These are phyloP conservation scores for Phataginus tricuspis DNA, from an alignment of 2,797 vertebrate species.

Conservation along the genomic window DNA sequence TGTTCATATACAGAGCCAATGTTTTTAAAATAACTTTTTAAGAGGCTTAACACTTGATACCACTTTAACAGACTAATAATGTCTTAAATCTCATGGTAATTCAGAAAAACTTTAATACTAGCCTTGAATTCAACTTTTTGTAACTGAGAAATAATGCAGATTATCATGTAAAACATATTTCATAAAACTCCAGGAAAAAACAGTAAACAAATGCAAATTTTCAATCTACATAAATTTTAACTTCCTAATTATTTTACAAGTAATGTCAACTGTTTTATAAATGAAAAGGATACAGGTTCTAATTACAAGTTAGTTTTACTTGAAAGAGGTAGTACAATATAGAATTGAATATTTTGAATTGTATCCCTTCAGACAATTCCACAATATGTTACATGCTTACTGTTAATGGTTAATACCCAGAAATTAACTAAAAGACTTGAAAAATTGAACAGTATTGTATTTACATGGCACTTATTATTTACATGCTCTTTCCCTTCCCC, in stretches of 20 bases:
- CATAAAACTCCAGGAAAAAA: background rate
- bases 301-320: background rate
- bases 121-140: slow-evolving; percentile 29
- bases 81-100: slow-evolving; percentile 5
- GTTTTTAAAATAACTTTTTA: slow-evolving; percentile 56
- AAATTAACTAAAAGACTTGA: background rate
- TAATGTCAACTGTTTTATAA: background rate
- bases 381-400: background rate
- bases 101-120: background rate
- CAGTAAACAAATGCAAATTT: background rate
- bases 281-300: background rate
- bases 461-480: background rate
- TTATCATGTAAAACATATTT: slow-evolving; percentile 7
- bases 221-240: background rate
- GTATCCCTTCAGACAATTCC: background rate
- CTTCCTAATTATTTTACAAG: too few species aligned
- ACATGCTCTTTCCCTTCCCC: background rate
- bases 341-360: background rate
- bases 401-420: background rate
- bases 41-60: background rate
- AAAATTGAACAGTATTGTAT: background rate
- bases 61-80: background rate
- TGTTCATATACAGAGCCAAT: slow-evolving; percentile 34
- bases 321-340: background rate
- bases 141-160: background rate